Evolutionary conservation across 92 coral and sea anemone species (phyloP).

Genomic region (Bergia puertoricense): DNA sequence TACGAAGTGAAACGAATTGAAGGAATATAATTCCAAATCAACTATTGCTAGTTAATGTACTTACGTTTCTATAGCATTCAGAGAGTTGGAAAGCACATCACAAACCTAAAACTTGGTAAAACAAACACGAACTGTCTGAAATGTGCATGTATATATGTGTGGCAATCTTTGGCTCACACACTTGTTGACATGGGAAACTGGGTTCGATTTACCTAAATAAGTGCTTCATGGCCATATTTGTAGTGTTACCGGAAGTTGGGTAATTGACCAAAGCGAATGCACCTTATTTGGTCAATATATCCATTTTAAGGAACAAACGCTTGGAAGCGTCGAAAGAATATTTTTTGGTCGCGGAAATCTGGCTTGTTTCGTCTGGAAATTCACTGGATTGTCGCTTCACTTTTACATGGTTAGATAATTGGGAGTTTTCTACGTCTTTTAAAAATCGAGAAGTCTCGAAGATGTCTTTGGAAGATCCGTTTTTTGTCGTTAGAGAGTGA

Average conservation of each 20-base stretch:
- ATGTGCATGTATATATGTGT: background rate
- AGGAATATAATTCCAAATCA: background rate
- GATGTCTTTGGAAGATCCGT: conserved; percentile 37
- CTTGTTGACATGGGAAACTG: background rate
- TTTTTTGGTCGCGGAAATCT: background rate
- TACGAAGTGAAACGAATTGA: background rate
- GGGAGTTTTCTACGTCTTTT: background rate
- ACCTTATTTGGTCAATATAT: conserved; percentile 16
- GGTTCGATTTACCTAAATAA: conserved; percentile 17
- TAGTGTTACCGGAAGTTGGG: background rate
- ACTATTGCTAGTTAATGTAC: background rate
- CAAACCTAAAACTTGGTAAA: background rate
- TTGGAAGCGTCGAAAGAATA: background rate
- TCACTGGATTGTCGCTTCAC: background rate
- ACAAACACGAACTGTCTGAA: no score
- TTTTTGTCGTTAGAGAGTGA: conserved; percentile 40
- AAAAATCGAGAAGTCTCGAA: background rate
- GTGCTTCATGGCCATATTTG: background rate
- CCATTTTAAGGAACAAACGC: conserved; percentile 8
- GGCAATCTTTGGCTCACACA: background rate
- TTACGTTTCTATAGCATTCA: background rate
- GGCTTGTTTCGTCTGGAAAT: background rate
- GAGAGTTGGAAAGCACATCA: background rate
- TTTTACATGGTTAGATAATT: background rate
- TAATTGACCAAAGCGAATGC: background rate